These are phyloP conservation scores for Acropora tenuis DNA, from an alignment of 64 coral and sea anemone genomes.

Conservation along the genomic window DNA sequence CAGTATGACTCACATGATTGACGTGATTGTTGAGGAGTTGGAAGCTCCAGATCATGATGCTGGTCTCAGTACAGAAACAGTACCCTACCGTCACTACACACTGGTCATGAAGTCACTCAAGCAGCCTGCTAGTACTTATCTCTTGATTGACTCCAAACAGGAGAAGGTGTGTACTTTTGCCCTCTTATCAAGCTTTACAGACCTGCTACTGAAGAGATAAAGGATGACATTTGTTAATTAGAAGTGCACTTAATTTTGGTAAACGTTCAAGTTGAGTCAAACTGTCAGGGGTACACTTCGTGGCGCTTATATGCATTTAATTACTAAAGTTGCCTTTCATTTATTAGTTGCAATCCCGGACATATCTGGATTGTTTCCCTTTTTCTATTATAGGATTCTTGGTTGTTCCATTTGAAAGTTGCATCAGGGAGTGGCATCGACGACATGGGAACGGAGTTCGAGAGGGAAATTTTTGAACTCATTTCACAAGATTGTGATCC, in stretches of 20 bases:
- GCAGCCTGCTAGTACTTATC: constrained; percentile 71
- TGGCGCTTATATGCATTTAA: no score
- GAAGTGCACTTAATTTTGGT: no score
- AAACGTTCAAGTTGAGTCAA: no score
- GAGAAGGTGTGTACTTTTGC: constrained; percentile 48
- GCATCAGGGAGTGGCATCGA: constrained; percentile 89
- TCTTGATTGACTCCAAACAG: constrained; percentile 83
- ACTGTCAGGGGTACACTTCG: no score
- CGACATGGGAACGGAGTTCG: constrained; percentile 91
- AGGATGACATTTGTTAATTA: no score
- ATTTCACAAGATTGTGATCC: constrained; percentile 79
- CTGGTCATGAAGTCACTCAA: constrained; percentile 76
- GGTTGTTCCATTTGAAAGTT: constrained; percentile 93
- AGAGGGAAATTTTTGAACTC: constrained; percentile 74
- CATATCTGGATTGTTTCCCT: background rate
- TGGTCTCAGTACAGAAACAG: background rate
- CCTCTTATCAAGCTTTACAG: no score
- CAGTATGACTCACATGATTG: constrained; percentile 76
- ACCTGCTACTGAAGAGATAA: no score
- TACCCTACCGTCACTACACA: constrained; percentile 75
- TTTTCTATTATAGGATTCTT: constrained; percentile 66
- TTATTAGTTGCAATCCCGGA: no score
- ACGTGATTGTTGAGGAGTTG: constrained; percentile 83
- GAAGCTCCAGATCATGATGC: constrained; percentile 77
- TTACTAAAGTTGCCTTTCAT: no score